Evolutionary conservation across 1,140 invertebrate genomes (phyloP).

Genomic region (Calliphora vicina): DNA sequence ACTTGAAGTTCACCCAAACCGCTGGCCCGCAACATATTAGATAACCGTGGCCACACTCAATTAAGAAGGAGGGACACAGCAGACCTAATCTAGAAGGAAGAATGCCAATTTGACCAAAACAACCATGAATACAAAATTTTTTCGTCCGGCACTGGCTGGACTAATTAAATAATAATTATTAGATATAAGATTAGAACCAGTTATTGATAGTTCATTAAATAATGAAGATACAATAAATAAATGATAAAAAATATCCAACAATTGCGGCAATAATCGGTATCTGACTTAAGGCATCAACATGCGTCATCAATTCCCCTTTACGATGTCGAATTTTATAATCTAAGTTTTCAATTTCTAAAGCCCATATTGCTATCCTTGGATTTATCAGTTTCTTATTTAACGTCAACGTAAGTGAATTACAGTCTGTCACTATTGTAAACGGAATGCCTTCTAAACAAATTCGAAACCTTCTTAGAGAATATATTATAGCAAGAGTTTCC

Average conservation of each 20-base stretch:
- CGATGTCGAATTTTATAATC: not conserved
- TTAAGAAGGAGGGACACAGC: too few species aligned
- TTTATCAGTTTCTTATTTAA: slow-evolving; percentile 46
- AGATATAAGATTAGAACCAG: too few species aligned
- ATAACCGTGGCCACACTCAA: too few species aligned
- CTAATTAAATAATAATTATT: too few species aligned
- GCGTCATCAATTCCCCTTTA: not conserved
- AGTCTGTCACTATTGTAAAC: slow-evolving; percentile 56
- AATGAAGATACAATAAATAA: too few species aligned
- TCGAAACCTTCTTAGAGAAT: slow-evolving; percentile 49
- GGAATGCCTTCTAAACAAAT: slow-evolving; percentile 59
- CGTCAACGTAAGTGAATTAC: slow-evolving; percentile 46
- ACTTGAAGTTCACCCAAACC: too few species aligned
- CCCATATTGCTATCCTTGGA: slow-evolving; percentile 45
- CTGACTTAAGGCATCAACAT: not conserved
- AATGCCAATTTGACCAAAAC: too few species aligned
- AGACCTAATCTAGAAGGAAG: too few species aligned
- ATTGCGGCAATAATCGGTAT: not conserved
- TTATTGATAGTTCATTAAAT: too few species aligned
- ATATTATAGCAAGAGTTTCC: slow-evolving; percentile 63
- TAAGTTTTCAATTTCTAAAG: not conserved
- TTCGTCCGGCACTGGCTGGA: too few species aligned
- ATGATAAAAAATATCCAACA: not conserved
- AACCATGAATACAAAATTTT: too few species aligned
- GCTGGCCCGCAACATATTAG: too few species aligned